These are phyloP conservation scores for Tauraco erythrolophus DNA, from an alignment of 2,113 vertebrate genomes.

Conservation along the genomic window DNA sequence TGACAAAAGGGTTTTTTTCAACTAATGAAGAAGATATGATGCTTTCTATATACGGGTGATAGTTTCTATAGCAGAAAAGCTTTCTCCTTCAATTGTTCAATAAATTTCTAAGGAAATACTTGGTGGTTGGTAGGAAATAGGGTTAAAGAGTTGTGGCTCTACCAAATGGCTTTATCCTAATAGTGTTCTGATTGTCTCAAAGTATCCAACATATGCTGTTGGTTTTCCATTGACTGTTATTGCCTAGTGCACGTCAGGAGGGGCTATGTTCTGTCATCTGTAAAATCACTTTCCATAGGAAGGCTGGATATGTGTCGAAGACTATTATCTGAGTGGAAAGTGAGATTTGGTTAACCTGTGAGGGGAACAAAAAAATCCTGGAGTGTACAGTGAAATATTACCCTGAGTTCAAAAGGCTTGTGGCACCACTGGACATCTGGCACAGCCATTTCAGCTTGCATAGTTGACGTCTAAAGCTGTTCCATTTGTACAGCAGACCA, in stretches of 20 bases:
- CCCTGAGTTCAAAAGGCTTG: accelerated
- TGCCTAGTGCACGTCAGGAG: not conserved
- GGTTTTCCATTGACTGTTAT: not conserved
- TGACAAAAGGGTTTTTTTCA: not conserved
- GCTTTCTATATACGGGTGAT: not conserved
- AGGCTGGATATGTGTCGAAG: not conserved
- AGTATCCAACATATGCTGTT: not conserved
- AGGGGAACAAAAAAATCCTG: not conserved
- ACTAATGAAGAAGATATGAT: not conserved
- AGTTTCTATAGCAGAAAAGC: not conserved
- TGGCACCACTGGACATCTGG: not conserved
- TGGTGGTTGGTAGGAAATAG: not conserved
- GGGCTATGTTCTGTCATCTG: not conserved
- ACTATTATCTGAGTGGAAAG: not conserved
- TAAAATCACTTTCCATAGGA: not conserved
- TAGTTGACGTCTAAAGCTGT: not conserved
- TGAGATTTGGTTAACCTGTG: not conserved
- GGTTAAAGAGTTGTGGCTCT: not conserved
- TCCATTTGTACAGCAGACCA: not conserved
- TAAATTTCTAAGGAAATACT: not conserved
- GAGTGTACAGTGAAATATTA: not conserved
- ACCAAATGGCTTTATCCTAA: not conserved
- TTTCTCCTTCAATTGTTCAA: not conserved
- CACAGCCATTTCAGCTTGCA: not conserved
- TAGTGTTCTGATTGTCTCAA: not conserved